phyloP scores from a whole-genome alignment of 2,888 invertebrate genomes.

The Drosophila pegasa region DNA sequence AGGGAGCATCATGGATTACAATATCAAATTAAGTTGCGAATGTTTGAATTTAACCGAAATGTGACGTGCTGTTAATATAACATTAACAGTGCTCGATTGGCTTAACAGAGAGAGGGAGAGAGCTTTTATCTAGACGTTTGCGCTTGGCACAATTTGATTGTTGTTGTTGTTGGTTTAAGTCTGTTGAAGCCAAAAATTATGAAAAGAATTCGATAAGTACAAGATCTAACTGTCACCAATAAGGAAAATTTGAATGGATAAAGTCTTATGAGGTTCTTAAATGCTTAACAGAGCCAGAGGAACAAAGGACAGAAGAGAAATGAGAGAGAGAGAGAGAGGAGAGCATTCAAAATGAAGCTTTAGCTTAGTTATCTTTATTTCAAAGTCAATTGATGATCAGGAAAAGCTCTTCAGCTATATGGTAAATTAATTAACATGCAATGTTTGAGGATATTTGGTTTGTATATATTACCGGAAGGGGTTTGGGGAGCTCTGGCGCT shows the following conservation, averaged over 20 bases:
- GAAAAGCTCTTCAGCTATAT: slow-evolving; percentile 6
- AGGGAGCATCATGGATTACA: slow-evolving; percentile 21
- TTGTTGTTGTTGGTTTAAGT: slow-evolving; percentile 6
- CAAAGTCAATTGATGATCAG: neutral
- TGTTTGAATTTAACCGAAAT: slow-evolving; percentile 18
- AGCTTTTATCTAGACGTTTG: slow-evolving; percentile 21
- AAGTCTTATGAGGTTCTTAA: slow-evolving; percentile 11
- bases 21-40: slow-evolving; percentile 27
- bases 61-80: slow-evolving; percentile 47
- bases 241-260: neutral
- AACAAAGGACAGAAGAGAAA: slow-evolving; percentile 5
- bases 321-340: slow-evolving; percentile 1
- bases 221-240: slow-evolving; percentile 19
- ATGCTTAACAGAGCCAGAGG: neutral
- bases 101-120: slow-evolving; percentile 21
- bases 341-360: slow-evolving; percentile 16
- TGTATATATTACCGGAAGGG: slow-evolving; percentile 63
- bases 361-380: slow-evolving; percentile 4
- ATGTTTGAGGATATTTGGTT: slow-evolving; percentile 18
- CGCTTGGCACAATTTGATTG: slow-evolving; percentile 51
- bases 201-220: slow-evolving; percentile 20
- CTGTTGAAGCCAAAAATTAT: slow-evolving; percentile 8
- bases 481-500: slow-evolving; percentile 35
- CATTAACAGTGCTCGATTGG: slow-evolving; percentile 4
- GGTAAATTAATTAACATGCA: slow-evolving; percentile 8